A percentile compares a stretch with the other conserved stretches of the same genome.
Evolutionary conservation across 92 coral and sea anemone species (phyloP).

Genomic region (Epizoanthus illoricatus): DNA sequence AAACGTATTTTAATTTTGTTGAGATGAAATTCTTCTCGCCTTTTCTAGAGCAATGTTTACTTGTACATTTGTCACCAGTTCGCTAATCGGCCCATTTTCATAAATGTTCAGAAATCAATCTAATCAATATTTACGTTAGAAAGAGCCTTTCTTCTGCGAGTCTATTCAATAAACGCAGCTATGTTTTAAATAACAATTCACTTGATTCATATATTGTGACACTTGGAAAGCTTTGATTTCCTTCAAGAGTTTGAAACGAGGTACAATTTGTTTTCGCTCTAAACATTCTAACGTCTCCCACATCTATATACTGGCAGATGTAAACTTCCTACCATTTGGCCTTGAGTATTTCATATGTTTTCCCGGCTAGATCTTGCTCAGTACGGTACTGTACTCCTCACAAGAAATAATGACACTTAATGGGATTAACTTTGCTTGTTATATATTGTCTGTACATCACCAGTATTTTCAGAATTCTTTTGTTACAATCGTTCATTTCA

Average conservation of each 20-base stretch:
- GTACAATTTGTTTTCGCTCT: too few species aligned
- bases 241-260: neutral
- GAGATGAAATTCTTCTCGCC: slow-evolving; percentile 1
- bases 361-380: slow-evolving; percentile 37
- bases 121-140: slow-evolving; percentile 80
- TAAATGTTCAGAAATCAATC: slow-evolving; percentile 62
- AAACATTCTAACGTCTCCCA: too few species aligned
- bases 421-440: slow-evolving; percentile 85
- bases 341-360: neutral
- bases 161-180: slow-evolving; percentile 59
- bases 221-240: slow-evolving; percentile 8
- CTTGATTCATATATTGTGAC: slow-evolving; percentile 26
- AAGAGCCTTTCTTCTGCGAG: slow-evolving; percentile 54
- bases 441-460: slow-evolving; percentile 67
- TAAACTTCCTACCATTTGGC: too few species aligned
- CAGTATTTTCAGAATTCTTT: slow-evolving; percentile 57
- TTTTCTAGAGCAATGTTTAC: slow-evolving; percentile 52
- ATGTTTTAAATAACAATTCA: slow-evolving; percentile 54
- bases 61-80: slow-evolving; percentile 43
- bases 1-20: slow-evolving; percentile 11
- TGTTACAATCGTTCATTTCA: slow-evolving; percentile 42
- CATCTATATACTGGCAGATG: too few species aligned
- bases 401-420: slow-evolving; percentile 70
- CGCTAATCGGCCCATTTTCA: slow-evolving; percentile 54
- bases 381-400: slow-evolving; percentile 40